Evolutionary conservation across 2,888 invertebrate genomes (phyloP).

Genomic region (Luffia ferchaultella): DNA sequence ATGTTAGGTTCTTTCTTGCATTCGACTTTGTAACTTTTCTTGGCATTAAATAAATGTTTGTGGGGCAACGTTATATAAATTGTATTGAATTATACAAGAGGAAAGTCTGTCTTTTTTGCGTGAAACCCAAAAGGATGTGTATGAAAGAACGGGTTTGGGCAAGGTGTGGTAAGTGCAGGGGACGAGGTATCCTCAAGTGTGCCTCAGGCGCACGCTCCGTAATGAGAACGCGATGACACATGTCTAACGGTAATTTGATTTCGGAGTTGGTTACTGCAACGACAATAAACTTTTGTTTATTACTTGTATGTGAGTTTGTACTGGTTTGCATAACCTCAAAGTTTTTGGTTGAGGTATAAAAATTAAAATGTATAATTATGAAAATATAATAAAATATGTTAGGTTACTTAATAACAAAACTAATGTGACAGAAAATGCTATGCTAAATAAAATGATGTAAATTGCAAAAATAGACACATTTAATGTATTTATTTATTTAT

Average conservation of each 20-base stretch:
- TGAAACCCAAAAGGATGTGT: constrained; percentile 38
- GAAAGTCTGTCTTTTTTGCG: constrained; percentile 13
- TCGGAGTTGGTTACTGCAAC: constrained; percentile 10
- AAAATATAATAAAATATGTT: neutral
- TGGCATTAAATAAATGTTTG: neutral
- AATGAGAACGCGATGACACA: constrained; percentile 60
- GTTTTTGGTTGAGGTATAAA: neutral
- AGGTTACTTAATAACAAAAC: too few species aligned
- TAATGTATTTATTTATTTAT: too few species aligned
- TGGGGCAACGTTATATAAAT: neutral
- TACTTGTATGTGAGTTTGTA: neutral
- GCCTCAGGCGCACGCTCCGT: constrained; percentile 15
- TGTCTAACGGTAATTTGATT: constrained; percentile 58
- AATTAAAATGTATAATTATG: neutral
- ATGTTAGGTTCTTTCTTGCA: too few species aligned
- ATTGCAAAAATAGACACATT: too few species aligned
- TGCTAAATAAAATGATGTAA: too few species aligned
- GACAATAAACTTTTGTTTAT: neutral
- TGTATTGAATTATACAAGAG: neutral
- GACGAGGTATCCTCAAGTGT: too few species aligned
- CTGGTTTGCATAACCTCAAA: neutral
- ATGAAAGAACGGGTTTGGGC: constrained; percentile 46
- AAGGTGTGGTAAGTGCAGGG: too few species aligned
- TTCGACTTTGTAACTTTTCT: too few species aligned
- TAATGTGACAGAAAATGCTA: too few species aligned